These are phyloP conservation scores for Contarinia nasturtii DNA, from an alignment of 1,140 invertebrate genomes.

Conservation along the genomic window DNA sequence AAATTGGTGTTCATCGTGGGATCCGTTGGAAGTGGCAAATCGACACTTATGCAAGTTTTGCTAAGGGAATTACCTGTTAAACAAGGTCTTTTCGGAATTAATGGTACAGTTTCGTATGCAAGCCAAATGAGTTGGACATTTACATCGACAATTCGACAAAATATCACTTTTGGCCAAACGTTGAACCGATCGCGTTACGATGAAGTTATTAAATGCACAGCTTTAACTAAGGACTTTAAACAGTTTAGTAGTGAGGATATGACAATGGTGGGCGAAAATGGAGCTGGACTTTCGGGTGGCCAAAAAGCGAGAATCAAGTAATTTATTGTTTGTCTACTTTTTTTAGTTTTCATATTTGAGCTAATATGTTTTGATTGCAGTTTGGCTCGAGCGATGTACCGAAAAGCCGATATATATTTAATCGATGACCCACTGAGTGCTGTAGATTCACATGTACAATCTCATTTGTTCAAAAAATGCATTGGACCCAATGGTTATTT, in stretches of 20 bases:
- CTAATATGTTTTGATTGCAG: too few relatives aligned
- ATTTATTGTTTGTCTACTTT: constrained; percentile 33
- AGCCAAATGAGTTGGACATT: constrained; percentile 24
- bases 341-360: too few relatives aligned
- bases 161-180: constrained; percentile 53
- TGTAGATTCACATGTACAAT: constrained; percentile 52
- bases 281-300: constrained; percentile 62
- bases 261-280: constrained; percentile 65
- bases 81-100: constrained; percentile 8
- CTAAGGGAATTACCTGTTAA: constrained; percentile 16
- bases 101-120: constrained; percentile 15
- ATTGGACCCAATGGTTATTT: constrained; percentile 25
- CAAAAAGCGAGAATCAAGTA: constrained; percentile 69
- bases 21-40: constrained; percentile 39
- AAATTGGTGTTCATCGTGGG: neutral
- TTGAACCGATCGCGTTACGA: constrained; percentile 39
- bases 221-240: constrained; percentile 48
- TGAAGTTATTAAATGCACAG: constrained; percentile 37
- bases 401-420: constrained; percentile 59
- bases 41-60: constrained; percentile 25
- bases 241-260: constrained; percentile 55
- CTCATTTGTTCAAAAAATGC: constrained; percentile 49
- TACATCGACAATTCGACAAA: constrained; percentile 42
- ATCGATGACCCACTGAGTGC: constrained; percentile 72
- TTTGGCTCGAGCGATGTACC: constrained; percentile 31